phyloP scores from a whole-genome alignment of 2,113 vertebrate genomes.

The Turdus rufiventris region DNA sequence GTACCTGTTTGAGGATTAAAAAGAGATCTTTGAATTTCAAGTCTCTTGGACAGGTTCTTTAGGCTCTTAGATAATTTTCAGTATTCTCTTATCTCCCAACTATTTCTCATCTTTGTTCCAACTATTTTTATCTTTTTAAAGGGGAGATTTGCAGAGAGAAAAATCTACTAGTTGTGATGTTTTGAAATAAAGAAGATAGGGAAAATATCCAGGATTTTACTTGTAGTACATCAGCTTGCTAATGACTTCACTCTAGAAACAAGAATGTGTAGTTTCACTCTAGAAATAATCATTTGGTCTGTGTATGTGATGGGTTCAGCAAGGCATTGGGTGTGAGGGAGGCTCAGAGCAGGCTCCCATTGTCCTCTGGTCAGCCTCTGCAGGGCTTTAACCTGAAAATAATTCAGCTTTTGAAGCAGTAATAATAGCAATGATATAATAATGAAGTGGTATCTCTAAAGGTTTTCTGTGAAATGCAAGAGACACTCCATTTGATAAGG shows the following conservation, averaged over 20 bases:
- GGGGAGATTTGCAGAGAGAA: not conserved
- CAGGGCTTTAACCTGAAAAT: not conserved
- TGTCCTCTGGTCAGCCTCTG: not conserved
- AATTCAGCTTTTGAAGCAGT: not conserved
- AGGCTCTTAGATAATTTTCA: not conserved
- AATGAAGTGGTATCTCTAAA: not conserved
- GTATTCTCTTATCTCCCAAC: not conserved
- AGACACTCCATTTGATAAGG: not conserved
- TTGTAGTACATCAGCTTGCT: not conserved
- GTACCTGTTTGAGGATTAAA: not conserved
- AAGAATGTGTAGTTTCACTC: not conserved
- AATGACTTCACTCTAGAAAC: not conserved
- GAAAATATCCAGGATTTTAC: not conserved
- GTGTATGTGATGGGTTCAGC: not conserved
- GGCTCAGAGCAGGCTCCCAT: not conserved
- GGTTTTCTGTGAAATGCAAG: not conserved
- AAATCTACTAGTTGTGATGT: not conserved
- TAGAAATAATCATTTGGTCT: not conserved
- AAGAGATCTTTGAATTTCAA: not conserved
- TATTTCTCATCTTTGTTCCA: not conserved
- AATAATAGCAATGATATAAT: not conserved
- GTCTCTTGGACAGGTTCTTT: not conserved
- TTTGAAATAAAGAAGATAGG: not conserved
- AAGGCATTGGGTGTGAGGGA: not conserved
- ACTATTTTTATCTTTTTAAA: not conserved